A percentile compares a stretch with the other conserved stretches of the same genome.
These are phyloP conservation scores for Scaptodrosophila latifasciaeformis DNA, from an alignment of 2,888 invertebrate genomes.

Conservation along the genomic window DNA sequence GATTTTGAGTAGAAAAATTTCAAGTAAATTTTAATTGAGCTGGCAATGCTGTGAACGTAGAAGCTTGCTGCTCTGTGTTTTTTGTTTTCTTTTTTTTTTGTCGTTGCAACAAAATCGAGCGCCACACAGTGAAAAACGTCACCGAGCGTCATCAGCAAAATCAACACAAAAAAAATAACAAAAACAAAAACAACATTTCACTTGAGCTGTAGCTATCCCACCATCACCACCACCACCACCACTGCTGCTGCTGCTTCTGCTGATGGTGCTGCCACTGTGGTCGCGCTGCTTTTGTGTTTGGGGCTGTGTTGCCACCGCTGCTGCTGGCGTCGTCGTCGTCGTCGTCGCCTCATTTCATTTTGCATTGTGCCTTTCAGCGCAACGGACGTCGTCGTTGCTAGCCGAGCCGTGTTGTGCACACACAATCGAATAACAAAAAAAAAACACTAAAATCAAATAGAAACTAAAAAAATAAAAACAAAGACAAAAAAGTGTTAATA, in stretches of 20 bases:
- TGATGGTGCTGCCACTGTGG: too few relatives aligned
- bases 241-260: too few relatives aligned
- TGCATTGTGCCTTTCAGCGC: constrained; percentile 64
- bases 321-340: neutral
- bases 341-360: constrained; percentile 46
- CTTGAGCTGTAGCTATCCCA: too few relatives aligned
- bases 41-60: constrained; percentile 28
- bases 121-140: too few relatives aligned
- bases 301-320: neutral
- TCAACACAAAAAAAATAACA: too few relatives aligned
- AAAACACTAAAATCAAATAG: constrained; percentile 7
- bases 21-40: constrained; percentile 12
- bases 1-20: too few relatives aligned
- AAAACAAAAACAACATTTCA: too few relatives aligned
- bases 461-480: constrained; percentile 7
- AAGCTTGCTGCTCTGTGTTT: constrained; percentile 26
- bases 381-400: constrained; percentile 36
- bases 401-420: constrained; percentile 19
- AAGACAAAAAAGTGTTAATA: neutral
- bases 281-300: too few relatives aligned
- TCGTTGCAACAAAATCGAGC: too few relatives aligned
- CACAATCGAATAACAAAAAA: neutral
- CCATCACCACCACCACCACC: too few relatives aligned
- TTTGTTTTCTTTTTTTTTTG: too few relatives aligned
- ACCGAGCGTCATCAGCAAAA: too few relatives aligned